Base-by-base conservation (phyloP, 2,113 vertebrate species). In the Notothenia rossii region DNA sequence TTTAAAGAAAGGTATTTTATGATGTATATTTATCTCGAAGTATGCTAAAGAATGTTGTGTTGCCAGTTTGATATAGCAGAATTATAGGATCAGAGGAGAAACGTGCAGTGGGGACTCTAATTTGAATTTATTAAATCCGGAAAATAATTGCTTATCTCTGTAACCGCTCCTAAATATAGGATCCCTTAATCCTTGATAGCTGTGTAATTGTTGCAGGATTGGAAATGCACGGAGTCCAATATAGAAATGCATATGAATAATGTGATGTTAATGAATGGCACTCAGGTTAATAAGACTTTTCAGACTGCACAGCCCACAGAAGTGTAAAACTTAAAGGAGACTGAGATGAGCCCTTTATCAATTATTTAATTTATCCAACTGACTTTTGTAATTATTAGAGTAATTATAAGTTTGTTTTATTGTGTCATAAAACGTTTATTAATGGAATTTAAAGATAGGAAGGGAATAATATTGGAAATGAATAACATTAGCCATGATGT, bases 261-360 rank as follows among this genome's bases (percentile, higher is more conserved):
- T 83, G 77, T 79, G 78, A 88, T 81, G 88, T 92, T 92, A 93
- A 93, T 94, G 86, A 94, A 91, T 93, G 92, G 89, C 90, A 91
- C 82, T 51, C 49, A 74, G 91, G 94, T 93, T 93, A 94, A 92
- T 93, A 89, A 88, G 85, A 89, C 82, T 89, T 84, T 70, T 80
- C 75, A 70, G 83, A 75, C 89, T 74, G 77, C 50, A 48, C 58
- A 74, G 82, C 76, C 56, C 61, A 77, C 66, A 60, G 75, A 72
- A 49, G 69, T 79, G 77, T 82, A 48, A 71, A 68, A 82, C 66
- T 82, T 79, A 50, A 80, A 74, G 54, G 59, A 64, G 43, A 56
- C 13, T 17, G 53, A 80, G 77, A 73, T 58, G 40, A 55, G 17
- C 64, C 60, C 29, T 53, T 75, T 86, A 78, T 75, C 66, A 63